phyloP scores from a whole-genome alignment of 2,113 vertebrate genomes.

The Thamnaconus septentrionalis region DNA sequence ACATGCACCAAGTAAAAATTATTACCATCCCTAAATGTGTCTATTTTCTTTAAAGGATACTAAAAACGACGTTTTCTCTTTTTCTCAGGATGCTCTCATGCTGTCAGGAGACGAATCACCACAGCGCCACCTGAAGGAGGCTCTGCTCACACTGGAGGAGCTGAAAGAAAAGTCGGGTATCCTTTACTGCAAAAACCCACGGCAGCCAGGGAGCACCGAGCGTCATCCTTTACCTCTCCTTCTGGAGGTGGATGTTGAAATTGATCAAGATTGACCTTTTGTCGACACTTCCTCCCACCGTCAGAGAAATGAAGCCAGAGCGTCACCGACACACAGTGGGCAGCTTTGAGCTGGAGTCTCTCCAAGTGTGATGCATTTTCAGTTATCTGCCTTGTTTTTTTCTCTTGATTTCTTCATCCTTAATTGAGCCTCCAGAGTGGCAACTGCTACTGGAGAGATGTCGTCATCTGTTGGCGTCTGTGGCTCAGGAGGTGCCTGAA shows the following conservation, averaged over 20 bases:
- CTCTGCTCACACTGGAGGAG: constrained; percentile 47
- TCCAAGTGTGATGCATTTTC: too few relatives aligned
- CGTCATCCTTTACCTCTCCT: not conserved
- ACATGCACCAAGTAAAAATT: too few relatives aligned
- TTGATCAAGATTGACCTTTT: not conserved
- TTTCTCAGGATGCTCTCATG: constrained; percentile 60
- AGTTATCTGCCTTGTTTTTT: not conserved
- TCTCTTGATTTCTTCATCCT: constrained; percentile 32
- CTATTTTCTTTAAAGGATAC: not conserved
- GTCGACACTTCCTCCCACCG: too few relatives aligned
- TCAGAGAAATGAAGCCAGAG: too few relatives aligned
- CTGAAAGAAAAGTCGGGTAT: constrained; percentile 52
- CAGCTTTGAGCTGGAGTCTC: too few relatives aligned
- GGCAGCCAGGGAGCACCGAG: not conserved
- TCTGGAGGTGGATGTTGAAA: not conserved
- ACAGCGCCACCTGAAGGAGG: constrained; percentile 49
- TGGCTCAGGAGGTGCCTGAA: constrained; percentile 75
- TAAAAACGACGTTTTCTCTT: not conserved
- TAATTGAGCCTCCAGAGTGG: constrained; percentile 78
- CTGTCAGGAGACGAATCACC: constrained; percentile 39
- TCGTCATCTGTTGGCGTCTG: constrained; percentile 70
- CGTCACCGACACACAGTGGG: too few relatives aligned
- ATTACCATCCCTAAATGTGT: not conserved
- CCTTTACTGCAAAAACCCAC: constrained; percentile 23
- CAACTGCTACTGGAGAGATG: constrained; percentile 71